Conservation (phyloP, 2,797 vertebrate species). For the Gallirallus australis region DNA sequence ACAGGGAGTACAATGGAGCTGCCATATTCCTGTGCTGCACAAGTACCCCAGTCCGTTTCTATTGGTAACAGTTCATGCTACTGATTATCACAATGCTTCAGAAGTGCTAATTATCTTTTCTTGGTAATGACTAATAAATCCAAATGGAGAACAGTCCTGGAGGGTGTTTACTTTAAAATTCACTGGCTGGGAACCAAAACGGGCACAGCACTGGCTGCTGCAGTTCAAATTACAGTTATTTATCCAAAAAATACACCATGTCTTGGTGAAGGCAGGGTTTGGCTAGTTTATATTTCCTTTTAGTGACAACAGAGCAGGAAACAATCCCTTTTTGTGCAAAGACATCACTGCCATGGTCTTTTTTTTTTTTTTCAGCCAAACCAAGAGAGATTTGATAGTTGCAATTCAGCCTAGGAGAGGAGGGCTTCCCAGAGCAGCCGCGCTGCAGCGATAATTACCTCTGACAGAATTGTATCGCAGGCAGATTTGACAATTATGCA, state of each 20-base stretch:
- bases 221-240: slow-evolving; percentile 31
- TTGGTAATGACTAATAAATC: slow-evolving; percentile 69
- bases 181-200: slow-evolving; percentile 38
- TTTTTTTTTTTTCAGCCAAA: slow-evolving; percentile 3
- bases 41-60: not conserved
- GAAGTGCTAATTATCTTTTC: slow-evolving; percentile 67
- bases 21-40: not conserved
- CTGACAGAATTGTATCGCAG: not conserved
- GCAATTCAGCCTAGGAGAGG: not conserved
- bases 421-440: not conserved
- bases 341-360: not conserved
- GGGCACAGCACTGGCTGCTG: slow-evolving; percentile 24
- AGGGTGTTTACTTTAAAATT: slow-evolving; percentile 65
- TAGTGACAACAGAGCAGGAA: not conserved
- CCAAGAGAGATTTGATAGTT: not conserved
- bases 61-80: slow-evolving; percentile 48
- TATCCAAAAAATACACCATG: not conserved
- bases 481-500: not conserved
- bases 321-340: not conserved
- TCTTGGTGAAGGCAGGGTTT: not conserved
- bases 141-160: slow-evolving; percentile 61
- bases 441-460: not conserved
- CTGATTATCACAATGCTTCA: slow-evolving; percentile 55
- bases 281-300: not conserved
- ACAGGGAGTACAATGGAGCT: not conserved